Evolutionary conservation across 2,888 invertebrate genomes (phyloP).

Genomic region (Tetramorium bicarinatum): DNA sequence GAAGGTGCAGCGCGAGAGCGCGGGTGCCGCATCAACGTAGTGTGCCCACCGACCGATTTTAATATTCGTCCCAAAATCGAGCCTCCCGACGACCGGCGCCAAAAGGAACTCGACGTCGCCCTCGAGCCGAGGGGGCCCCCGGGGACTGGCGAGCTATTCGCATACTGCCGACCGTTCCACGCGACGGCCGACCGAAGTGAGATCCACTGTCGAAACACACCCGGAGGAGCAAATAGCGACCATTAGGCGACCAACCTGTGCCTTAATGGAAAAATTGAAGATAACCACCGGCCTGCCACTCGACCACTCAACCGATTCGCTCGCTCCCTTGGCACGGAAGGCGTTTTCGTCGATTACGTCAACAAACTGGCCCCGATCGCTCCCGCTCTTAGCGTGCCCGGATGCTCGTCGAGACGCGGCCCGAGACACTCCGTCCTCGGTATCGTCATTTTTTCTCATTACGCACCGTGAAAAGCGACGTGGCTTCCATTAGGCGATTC

Average conservation of each 20-base stretch:
- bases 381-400: conserved; percentile 58
- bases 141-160: conserved; percentile 26
- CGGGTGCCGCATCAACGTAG: conserved; percentile 71
- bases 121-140: conserved; percentile 18
- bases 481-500: conserved; percentile 46
- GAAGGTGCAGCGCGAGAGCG: conserved; percentile 73
- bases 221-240: conserved; percentile 76
- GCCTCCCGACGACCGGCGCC: conserved; percentile 60
- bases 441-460: conserved; percentile 55
- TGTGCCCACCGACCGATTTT: conserved; percentile 75
- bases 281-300: conserved; percentile 79
- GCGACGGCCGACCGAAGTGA: conserved; percentile 61
- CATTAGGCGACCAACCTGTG: conserved; percentile 81
- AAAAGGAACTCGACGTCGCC: conserved; percentile 61
- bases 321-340: conserved; percentile 66
- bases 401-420: conserved; percentile 43
- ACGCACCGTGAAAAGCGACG: conserved; percentile 49
- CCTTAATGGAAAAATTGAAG: conserved; percentile 82
- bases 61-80: conserved; percentile 72
- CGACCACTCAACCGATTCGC: conserved; percentile 78
- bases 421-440: conserved; percentile 22
- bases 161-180: neutral
- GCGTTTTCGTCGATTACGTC: conserved; percentile 77
- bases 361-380: conserved; percentile 75
- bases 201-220: conserved; percentile 76